Base-by-base conservation (phyloP, 2,888 invertebrate species). In the Camptogramma bilineatum region DNA sequence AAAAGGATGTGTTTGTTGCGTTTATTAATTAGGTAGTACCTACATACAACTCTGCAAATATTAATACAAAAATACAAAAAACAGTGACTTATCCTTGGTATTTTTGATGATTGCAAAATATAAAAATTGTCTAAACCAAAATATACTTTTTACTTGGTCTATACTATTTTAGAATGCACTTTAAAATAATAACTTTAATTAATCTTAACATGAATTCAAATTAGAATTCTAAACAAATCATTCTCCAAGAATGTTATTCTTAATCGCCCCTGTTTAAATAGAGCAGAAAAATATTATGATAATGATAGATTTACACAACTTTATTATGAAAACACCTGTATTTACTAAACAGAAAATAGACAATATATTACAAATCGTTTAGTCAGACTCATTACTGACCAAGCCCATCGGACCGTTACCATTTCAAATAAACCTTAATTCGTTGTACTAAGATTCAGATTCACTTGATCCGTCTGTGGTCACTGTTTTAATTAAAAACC, bases 281-380 rank as follows among this genome's bases (percentile, higher is more conserved):
- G 70, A 59, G 18, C 53, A 54, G 16, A 70, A 68, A 67, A 70
- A 72, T 66, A 70, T 72, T 69, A 70, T 70, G 63, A 72, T 65
- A 62, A 62, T 64, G 57, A 64, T 66, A 70, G 66, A 66, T 55
- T 64, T 52, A 61, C 34, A 61, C 47, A 62, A 50, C 21, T 61
- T 57, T 64, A 68, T 70, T 70, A 72, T 64, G 64, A 69, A 69
- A 69, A 66, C 66, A 66, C 39, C 10, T 34, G 50, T 58, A 64
- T 72, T 70, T 66, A 72, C 65, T 67, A 72, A 70, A 66, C 62
- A 69, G 31, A 59, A 68, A 31, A 66, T 31, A 69, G 55, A 70
- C 55, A 64, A 62, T 53, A 62, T 55, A 64, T 66, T 61, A 66
- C 62, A 62, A 31, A 54, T 42, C 52, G 8, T 58, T 58, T 66